These are phyloP conservation scores for Lepidocyrtoides sp. DNA, from an alignment of 2,888 invertebrate species.

Conservation along the genomic window DNA sequence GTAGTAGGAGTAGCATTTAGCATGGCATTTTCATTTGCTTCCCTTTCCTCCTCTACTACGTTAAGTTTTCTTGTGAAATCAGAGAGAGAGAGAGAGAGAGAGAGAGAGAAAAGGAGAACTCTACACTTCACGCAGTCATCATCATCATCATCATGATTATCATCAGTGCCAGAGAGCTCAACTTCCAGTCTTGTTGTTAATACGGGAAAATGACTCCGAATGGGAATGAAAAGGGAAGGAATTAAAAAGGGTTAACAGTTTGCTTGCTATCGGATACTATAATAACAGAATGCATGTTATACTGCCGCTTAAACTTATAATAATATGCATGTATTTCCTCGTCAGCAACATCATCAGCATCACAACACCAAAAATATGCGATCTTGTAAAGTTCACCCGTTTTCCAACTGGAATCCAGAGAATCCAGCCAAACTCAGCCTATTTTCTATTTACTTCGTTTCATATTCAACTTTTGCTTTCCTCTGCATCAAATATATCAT, in stretches of 20 bases:
- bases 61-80: slow-evolving; percentile 63
- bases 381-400: slow-evolving; percentile 44
- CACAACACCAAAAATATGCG: slow-evolving; percentile 36
- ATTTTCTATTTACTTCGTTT: background rate
- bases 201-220: slow-evolving; percentile 73
- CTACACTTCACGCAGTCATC: slow-evolving; percentile 21
- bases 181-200: slow-evolving; percentile 59
- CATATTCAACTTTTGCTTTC: background rate
- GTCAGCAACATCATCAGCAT: slow-evolving; percentile 12
- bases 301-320: background rate
- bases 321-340: background rate
- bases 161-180: slow-evolving; percentile 23
- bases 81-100: slow-evolving; percentile 45
- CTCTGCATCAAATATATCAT: slow-evolving; percentile 28
- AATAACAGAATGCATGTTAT: background rate
- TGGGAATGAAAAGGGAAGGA: slow-evolving; percentile 72
- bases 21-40: slow-evolving; percentile 38
- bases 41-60: background rate
- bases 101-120: slow-evolving; percentile 11
- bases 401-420: slow-evolving; percentile 35
- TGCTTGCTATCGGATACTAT: background rate
- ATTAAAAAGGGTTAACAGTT: slow-evolving; percentile 71
- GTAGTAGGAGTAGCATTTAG: background rate
- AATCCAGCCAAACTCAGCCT: slow-evolving; percentile 19
- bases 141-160: slow-evolving; percentile 16